Conservation (phyloP, 2,113 vertebrate species). For the Psittacara wagleri region DNA sequence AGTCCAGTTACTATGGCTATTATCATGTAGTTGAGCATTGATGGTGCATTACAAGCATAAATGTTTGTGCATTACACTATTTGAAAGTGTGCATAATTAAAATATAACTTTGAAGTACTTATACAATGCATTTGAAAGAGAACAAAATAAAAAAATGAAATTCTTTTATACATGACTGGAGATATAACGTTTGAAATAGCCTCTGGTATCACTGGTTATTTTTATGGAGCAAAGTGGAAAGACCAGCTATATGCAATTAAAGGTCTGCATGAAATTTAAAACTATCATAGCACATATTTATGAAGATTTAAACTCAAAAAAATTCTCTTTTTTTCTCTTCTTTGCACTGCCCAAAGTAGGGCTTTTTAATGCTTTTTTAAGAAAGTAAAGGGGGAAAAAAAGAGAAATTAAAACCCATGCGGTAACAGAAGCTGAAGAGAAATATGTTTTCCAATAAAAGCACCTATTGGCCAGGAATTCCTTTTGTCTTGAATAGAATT, state of each 20-base stretch:
- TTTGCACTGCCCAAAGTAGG: neutral
- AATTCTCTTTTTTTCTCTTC: neutral
- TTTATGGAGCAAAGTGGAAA: neutral
- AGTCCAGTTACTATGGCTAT: neutral
- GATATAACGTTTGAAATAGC: neutral
- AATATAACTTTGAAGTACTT: neutral
- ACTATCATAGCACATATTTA: neutral
- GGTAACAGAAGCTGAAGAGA: neutral
- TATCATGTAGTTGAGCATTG: neutral
- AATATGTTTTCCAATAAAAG: neutral
- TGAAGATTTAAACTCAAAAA: neutral
- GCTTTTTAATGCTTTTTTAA: neutral
- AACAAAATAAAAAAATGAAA: neutral
- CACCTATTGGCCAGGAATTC: neutral
- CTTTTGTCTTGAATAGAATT: neutral
- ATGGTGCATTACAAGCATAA: neutral
- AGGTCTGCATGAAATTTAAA: neutral
- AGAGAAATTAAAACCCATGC: fast-evolving
- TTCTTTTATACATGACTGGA: neutral
- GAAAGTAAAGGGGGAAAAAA: neutral
- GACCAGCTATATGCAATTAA: neutral
- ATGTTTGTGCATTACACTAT: neutral
- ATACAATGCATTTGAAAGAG: neutral
- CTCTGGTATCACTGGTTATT: neutral
- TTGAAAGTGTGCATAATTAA: neutral